Base-by-base conservation (phyloP, 92 coral and sea anemone genomes). In the Umimayanthus kanabou region DNA sequence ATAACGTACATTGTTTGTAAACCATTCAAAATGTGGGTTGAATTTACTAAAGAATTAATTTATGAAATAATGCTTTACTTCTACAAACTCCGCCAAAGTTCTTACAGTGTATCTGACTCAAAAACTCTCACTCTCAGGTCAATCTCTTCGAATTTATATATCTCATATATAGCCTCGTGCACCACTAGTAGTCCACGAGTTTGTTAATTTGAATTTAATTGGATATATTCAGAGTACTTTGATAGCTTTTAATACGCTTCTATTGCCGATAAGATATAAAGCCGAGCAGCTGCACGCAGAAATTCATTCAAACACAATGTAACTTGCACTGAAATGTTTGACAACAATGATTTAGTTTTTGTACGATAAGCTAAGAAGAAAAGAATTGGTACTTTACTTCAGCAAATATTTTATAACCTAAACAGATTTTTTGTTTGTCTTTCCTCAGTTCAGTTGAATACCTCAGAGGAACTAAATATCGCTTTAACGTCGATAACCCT, bases 391-490 rank as follows among this genome's bases (percentile, higher is more conserved):
- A 57, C 71, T 55, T 23, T 25, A 55, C 28, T 5, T 28, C 26
- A 30, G 71, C 45, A 80, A 57, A 33, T 29, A 72, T 30, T 76
- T 76, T 76, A 25, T 13, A 55, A 16, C 40, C 47, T 58, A 53
- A 57, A 80, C 45, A 55, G 45, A 30, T 14, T 61, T 47, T 61
- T 53, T 55, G 37, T 80, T 80, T 80, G 22, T 57, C 84, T 33
- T 55, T 55, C 23, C 23, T n/a, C 25, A 57, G 33, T 53, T 18
- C 72, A 57, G 69, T 37, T 50, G 67, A 55, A 80, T 79, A 47
- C 30, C 69, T 61, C n/a, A 61, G 69, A 6, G 22, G 33, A 0
- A 7, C 8, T 23, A 78, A 0, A 49, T 11, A 45, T 49, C 37
- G 16, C 39, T 5, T n/a, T 45, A 16, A 42, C 6, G 20, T 3